phyloP scores from a whole-genome alignment of 2,888 invertebrate genomes.

The Trissolcus japonicus region DNA sequence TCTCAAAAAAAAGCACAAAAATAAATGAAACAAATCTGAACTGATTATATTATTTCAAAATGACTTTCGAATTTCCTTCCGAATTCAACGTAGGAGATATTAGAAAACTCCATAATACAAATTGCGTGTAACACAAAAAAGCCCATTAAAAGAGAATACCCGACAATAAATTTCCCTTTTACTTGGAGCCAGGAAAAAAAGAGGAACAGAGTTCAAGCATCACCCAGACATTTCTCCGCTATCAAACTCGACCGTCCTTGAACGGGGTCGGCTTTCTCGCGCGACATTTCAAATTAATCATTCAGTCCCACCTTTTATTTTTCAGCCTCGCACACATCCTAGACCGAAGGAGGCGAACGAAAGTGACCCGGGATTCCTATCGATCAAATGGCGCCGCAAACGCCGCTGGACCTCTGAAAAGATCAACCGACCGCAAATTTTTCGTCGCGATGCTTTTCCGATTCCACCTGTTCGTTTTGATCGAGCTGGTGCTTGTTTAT shows the following conservation, averaged over 20 bases:
- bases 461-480: constrained; percentile 10
- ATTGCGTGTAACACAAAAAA: too few relatives aligned
- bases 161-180: too few relatives aligned
- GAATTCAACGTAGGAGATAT: too few relatives aligned
- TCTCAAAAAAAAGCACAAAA: too few relatives aligned
- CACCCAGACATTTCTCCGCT: not conserved
- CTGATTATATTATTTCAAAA: too few relatives aligned
- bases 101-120: too few relatives aligned
- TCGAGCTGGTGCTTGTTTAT: constrained; percentile 1
- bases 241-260: constrained; percentile 10
- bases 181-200: not conserved
- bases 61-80: too few relatives aligned
- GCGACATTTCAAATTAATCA: constrained; percentile 6
- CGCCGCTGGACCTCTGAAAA: constrained; percentile 2
- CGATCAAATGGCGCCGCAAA: not conserved
- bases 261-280: constrained; percentile 11
- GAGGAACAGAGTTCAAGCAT: not conserved
- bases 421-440: not conserved
- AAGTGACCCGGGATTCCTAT: not conserved
- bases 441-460: constrained; percentile 12
- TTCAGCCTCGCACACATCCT: constrained; percentile 6
- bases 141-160: too few relatives aligned
- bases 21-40: too few relatives aligned
- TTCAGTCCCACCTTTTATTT: constrained; percentile 9
- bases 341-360: not conserved